Base-by-base conservation (phyloP, 37 sponge, comb jelly and placozoan species). In the Aplysina aerophoba region DNA sequence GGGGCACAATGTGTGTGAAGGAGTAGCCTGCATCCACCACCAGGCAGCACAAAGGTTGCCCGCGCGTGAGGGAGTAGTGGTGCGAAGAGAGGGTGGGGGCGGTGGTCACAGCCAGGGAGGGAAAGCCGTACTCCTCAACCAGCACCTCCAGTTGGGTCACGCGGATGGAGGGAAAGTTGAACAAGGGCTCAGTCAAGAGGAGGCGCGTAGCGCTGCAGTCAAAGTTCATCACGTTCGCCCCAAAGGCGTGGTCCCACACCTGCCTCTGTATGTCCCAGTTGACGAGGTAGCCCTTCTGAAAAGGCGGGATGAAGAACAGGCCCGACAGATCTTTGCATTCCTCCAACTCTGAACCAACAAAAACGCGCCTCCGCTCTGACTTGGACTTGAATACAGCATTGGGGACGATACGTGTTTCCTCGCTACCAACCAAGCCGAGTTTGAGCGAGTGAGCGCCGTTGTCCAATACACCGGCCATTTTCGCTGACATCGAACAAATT, bases 251-350 rank as follows among this genome's bases (percentile, higher is more conserved):
- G 84, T 96, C 97, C 95, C 97, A 98, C 15, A 98, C 50, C 53
- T 92, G 93, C 73, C 95, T 79, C 81, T 98, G 94, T 19, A 91
- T 85, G 50, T 95, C 97, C 99, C 99, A 98, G 90, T 98, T 96
- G 24, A 96, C 90, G 28, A 98, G 90, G 56, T 95, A 96, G 12
- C 99, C 99, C 68, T 91, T 92, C 84, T 98, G 97, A 81, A 95
- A 95, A 0, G 99, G 95, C 12, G 90, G 79, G 33, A 96, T 56
- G 81, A 91, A 92, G 83, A 80, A 91, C 19, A 98, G 79, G 0
- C 97, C 97, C 0, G 97, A 94, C 50, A 94, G 86, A 36, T 96
- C 99, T 79, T 92, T 93, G 64, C 93, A 94, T 0, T 94, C 95
- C 24, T 96, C 93, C 20, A 96, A 33, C 65, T 98, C 91, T 24